These are phyloP conservation scores for Chymomyza fuscimana DNA, from an alignment of 2,888 invertebrate genomes.

Conservation along the genomic window DNA sequence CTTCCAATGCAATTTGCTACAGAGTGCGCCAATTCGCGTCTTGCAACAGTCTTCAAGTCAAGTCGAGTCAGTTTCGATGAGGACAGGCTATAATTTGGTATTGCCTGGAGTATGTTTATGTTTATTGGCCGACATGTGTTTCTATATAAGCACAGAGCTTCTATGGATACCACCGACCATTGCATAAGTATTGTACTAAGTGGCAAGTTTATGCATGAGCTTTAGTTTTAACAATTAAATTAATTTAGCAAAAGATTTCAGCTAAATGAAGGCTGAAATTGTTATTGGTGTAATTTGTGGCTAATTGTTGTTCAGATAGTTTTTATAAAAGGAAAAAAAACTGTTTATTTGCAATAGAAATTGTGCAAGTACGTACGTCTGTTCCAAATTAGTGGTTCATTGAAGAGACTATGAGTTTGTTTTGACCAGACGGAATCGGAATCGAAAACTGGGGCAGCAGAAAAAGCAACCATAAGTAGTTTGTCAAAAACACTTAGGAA, in stretches of 20 bases:
- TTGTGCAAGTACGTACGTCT: too few species aligned
- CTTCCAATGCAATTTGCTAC: background rate
- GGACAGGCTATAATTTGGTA: constrained; percentile 1
- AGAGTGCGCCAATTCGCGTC: background rate
- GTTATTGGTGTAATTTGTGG: background rate
- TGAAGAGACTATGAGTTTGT: too few species aligned
- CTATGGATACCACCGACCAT: background rate
- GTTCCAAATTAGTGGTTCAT: too few species aligned
- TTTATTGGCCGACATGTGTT: constrained; percentile 1
- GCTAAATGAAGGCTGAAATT: background rate
- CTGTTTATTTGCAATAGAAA: too few species aligned
- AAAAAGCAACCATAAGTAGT: too few species aligned
- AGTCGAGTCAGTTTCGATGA: background rate
- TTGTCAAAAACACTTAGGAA: too few species aligned
- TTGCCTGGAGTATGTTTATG: background rate
- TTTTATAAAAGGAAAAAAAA: background rate
- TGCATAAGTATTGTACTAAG: constrained; percentile 1
- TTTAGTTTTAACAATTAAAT: background rate
- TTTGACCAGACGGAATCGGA: too few species aligned
- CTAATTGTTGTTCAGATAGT: background rate
- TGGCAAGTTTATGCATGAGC: background rate
- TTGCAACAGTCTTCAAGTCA: background rate
- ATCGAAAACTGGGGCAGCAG: too few species aligned
- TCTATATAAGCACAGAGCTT: background rate
- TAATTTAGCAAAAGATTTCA: constrained; percentile 46